A percentile compares a stretch with the other conserved stretches of the same genome.
Conservation (phyloP, 2,113 vertebrate genomes). For the Meriones unguiculatus region DNA sequence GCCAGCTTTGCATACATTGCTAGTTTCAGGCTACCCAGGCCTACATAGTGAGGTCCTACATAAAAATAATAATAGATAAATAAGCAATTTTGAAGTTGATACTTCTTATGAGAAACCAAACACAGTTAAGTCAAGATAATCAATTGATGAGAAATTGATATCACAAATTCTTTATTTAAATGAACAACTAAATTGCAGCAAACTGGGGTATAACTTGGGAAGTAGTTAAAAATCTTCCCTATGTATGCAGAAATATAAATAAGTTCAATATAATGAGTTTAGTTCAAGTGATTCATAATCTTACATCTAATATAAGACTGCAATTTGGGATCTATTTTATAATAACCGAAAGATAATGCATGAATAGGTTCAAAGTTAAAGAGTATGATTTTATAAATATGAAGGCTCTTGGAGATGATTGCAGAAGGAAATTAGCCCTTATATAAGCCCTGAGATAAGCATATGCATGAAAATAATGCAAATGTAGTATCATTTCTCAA, state of each 20-base stretch:
- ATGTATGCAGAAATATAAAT: slow-evolving; percentile 39
- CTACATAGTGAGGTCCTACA: not conserved
- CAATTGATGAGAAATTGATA: not conserved
- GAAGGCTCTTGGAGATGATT: slow-evolving; percentile 59
- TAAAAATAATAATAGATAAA: not conserved
- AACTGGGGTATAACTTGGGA: not conserved
- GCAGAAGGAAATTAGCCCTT: slow-evolving; percentile 59
- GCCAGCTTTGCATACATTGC: too few relatives aligned
- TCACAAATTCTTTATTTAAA: not conserved
- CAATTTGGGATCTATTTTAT: slow-evolving; percentile 73
- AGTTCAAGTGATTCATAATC: slow-evolving; percentile 70
- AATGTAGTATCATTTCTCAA: slow-evolving; percentile 45
- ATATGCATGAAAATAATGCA: not conserved
- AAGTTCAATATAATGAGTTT: slow-evolving; percentile 65
- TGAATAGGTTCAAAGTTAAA: slow-evolving; percentile 67
- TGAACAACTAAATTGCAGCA: not conserved
- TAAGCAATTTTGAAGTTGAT: not conserved
- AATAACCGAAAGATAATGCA: slow-evolving; percentile 65
- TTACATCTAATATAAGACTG: slow-evolving; percentile 63
- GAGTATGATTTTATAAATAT: slow-evolving; percentile 66
- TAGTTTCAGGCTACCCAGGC: not conserved
- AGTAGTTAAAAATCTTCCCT: not conserved
- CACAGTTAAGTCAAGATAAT: not conserved
- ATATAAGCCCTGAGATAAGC: slow-evolving; percentile 32
- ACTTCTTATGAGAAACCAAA: not conserved